A percentile compares a stretch with the other conserved stretches of the same genome.
Conservation (phyloP, 2,113 vertebrate genomes). For the Taxidea taxus region DNA sequence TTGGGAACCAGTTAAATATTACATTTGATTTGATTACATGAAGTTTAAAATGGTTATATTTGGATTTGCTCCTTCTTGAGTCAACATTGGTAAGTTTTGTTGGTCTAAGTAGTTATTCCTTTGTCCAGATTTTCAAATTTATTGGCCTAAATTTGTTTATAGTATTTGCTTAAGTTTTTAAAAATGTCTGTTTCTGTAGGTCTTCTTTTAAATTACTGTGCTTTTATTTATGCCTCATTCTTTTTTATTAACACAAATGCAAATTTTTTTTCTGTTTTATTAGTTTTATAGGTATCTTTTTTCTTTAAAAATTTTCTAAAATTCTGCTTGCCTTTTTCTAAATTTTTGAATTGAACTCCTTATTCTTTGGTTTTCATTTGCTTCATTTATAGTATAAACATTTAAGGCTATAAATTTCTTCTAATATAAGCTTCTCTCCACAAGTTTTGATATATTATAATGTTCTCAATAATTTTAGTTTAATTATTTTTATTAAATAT, state of each 20-base stretch:
- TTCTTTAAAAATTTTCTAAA: neutral
- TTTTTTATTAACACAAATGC: neutral
- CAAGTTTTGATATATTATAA: slow-evolving; percentile 1
- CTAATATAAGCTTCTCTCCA: slow-evolving; percentile 7
- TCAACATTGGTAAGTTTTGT: neutral
- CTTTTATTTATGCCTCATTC: neutral
- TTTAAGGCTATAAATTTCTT: neutral
- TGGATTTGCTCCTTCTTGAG: neutral
- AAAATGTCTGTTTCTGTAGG: neutral
- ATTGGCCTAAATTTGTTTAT: neutral
- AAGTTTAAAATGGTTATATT: neutral
- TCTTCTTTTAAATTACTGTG: neutral
- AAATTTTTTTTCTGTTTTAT: slow-evolving; percentile 16
- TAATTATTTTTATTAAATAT: no score
- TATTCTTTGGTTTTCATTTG: slow-evolving; percentile 23
- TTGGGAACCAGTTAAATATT: neutral
- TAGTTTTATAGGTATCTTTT: neutral
- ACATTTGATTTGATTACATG: neutral
- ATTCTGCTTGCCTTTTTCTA: slow-evolving; percentile 4
- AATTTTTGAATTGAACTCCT: slow-evolving; percentile 5
- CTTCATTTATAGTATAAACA: slow-evolving; percentile 19
- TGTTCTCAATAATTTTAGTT: slow-evolving; percentile 16
- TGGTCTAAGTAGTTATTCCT: slow-evolving; percentile 36
- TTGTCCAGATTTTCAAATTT: neutral
- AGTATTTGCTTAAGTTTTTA: neutral